A percentile compares a stretch with the other conserved stretches of the same genome.
Conservation (phyloP, 2,113 vertebrate genomes). For the Dasyornis broadbenti region DNA sequence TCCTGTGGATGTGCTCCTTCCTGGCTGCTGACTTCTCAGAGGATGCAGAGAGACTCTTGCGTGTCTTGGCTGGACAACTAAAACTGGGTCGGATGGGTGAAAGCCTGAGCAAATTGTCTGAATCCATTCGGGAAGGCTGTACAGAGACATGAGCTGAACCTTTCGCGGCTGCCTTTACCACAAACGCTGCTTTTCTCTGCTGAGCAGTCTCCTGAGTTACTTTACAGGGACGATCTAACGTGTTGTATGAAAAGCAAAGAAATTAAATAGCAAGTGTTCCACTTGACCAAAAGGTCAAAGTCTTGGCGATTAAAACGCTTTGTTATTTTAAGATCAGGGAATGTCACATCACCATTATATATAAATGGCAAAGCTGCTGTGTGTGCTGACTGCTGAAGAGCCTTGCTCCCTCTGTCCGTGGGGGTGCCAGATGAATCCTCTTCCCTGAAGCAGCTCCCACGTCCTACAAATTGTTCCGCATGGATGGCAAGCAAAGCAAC, state of each 20-base stretch:
- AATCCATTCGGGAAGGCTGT: not conserved
- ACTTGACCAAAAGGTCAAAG: conserved; percentile 63
- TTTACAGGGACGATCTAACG: not conserved
- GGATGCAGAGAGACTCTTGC: not conserved
- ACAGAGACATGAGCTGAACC: not conserved
- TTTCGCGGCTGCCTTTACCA: not conserved
- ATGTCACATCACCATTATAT: conserved; percentile 48
- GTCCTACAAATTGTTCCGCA: not conserved
- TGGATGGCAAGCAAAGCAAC: not conserved
- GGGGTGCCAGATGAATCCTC: not conserved
- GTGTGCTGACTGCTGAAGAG: not conserved
- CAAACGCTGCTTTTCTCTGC: not conserved
- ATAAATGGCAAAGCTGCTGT: conserved; percentile 43
- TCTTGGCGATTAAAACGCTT: conserved; percentile 51
- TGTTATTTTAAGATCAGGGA: conserved; percentile 55
- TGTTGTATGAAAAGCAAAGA: conserved; percentile 42
- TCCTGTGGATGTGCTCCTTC: not conserved
- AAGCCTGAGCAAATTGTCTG: not conserved
- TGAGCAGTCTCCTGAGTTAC: not conserved
- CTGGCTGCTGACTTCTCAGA: not conserved
- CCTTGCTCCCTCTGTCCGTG: conserved; percentile 11
- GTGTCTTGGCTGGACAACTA: not conserved
- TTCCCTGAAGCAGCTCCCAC: not conserved
- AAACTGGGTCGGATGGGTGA: accelerated
- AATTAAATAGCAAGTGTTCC: conserved; percentile 32